Evolutionary conservation across 2,797 vertebrate species (phyloP), one percentile per base, ranked within the genome.

Genomic region (Halcyon leucocephala): DNA sequence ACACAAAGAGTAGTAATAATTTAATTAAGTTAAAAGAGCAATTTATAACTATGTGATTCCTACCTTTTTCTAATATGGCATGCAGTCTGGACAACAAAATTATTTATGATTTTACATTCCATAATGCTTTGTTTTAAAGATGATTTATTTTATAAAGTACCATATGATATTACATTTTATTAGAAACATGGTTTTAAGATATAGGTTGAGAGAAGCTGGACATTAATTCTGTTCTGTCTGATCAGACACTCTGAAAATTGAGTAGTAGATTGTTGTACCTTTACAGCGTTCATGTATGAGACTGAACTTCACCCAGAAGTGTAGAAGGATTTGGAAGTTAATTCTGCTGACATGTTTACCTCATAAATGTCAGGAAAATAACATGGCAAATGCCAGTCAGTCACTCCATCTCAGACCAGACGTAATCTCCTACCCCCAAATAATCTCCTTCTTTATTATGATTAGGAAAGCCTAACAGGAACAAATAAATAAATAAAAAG

Each of bases 321-420:
- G 42, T 69, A 31, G 69, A 93, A 86, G 55, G 15, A 92, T 84
- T 84, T 73, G 55, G 60, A 95, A 82, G 25, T 25, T 92, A 87
- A 87, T 92, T 87, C 57, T 92, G 24, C 37, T 73, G 44, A 58
- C 64, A 84, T 65, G 57, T 81, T 89, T 78, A 60, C 12, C 9
- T 74, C 48, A 73, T 35, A 91, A 80, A 92, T 64, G 29, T 57
- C 78, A 52, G 18, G 29, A 85, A 94, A 93, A 89, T 49, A 82
- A 60, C 66, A 80, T 16, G 28, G 33, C 20, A 90, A 93, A 94
- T 84, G 42, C 29, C 67, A 90, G 58, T 64, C 52, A 62, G 46
- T 33, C 58, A 73, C 39, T 85, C 35, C 55, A 14, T 52, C 41
- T 82, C 67, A 73, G 55, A 85, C 26, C 3, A 10, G 55, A 84